Conservation (phyloP, 2,888 invertebrate genomes). For the Apomyelois bistriatella region DNA sequence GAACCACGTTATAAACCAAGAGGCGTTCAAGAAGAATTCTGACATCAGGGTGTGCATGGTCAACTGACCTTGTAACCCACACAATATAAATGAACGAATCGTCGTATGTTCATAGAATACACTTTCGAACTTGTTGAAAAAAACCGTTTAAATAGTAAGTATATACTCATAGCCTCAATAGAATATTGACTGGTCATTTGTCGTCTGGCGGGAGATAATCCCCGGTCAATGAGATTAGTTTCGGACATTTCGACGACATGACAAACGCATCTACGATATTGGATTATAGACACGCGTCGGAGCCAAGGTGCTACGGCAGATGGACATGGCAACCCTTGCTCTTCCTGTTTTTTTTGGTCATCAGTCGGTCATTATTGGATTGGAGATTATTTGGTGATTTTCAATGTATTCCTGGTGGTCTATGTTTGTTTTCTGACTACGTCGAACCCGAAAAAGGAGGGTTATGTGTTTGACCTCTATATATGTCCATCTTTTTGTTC, state of each 20-base stretch:
- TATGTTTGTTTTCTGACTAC: background rate
- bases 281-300: constrained; percentile 51
- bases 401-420: constrained; percentile 15
- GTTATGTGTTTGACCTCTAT: too few species aligned
- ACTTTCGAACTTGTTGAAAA: too few species aligned
- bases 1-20: too few species aligned
- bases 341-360: constrained; percentile 28
- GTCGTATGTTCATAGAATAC: too few species aligned
- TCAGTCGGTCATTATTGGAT: constrained; percentile 20
- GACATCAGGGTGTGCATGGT: too few species aligned
- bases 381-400: constrained; percentile 25
- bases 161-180: background rate
- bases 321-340: constrained; percentile 20
- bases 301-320: constrained; percentile 22
- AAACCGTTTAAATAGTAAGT: background rate
- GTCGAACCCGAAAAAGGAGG: too few species aligned
- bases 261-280: constrained; percentile 57
- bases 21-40: too few species aligned
- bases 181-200: constrained; percentile 38
- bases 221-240: constrained; percentile 56
- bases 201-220: constrained; percentile 47
- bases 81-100: too few species aligned
- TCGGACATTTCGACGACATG: constrained; percentile 42
- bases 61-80: too few species aligned
- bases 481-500: too few species aligned